phyloP scores from a whole-genome alignment of 2,888 invertebrate species.

The Pachydiplax longipennis region DNA sequence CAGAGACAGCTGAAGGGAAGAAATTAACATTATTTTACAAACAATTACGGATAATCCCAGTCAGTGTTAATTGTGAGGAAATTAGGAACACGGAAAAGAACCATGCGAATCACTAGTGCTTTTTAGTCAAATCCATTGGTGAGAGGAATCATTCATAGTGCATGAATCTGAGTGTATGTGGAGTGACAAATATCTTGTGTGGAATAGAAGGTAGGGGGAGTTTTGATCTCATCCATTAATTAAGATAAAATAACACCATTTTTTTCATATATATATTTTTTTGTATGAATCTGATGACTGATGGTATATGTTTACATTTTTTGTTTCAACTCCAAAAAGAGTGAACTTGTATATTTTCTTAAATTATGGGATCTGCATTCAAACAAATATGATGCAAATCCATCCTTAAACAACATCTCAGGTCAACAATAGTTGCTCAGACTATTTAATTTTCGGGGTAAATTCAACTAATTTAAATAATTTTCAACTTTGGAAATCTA shows the following conservation, averaged over 20 bases:
- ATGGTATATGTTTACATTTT: constrained; percentile 41
- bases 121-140: not conserved
- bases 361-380: constrained; percentile 32
- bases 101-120: not conserved
- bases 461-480: not conserved
- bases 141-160: not conserved
- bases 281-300: constrained; percentile 16
- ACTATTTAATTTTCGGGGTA: not conserved
- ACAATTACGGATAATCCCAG: not conserved
- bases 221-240: not conserved
- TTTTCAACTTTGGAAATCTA: not conserved
- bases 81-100: constrained; percentile 14
- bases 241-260: constrained; percentile 29
- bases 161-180: not conserved
- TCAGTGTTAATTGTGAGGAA: not conserved
- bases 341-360: constrained; percentile 6
- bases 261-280: constrained; percentile 8
- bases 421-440: not conserved
- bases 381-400: not conserved
- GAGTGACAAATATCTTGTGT: constrained; percentile 3
- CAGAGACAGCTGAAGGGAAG: not conserved
- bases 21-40: not conserved
- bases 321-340: constrained; percentile 36
- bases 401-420: not conserved
- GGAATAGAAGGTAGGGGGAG: not conserved